phyloP scores from a whole-genome alignment of 2,888 invertebrate genomes.

The Emmelina monodactyla region DNA sequence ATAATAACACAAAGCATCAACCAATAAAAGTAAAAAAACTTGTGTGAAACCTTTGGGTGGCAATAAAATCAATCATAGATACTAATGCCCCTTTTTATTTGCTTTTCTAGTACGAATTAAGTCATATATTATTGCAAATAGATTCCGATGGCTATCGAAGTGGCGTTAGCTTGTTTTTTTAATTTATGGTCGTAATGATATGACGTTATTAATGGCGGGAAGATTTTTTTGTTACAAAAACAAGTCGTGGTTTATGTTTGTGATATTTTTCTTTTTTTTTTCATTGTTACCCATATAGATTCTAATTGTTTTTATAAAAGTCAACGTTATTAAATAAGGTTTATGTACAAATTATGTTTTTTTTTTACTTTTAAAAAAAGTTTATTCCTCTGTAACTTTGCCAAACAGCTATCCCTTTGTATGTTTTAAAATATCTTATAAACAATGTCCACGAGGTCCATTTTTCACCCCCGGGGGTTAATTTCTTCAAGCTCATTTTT shows the following conservation, averaged over 20 bases:
- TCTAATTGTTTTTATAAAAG: too few species aligned
- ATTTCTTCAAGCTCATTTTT: conserved; percentile 54
- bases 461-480: conserved; percentile 55
- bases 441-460: conserved; percentile 41
- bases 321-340: too few species aligned
- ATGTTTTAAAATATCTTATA: too few species aligned
- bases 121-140: conserved; percentile 60
- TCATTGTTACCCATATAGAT: too few species aligned
- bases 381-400: too few species aligned
- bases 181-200: conserved; percentile 11
- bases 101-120: conserved; percentile 29
- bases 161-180: conserved; percentile 15
- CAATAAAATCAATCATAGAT: background rate
- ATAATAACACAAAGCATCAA: conserved; percentile 25
- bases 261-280: too few species aligned
- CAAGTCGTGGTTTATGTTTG: too few species aligned
- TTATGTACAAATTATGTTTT: too few species aligned
- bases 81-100: too few species aligned
- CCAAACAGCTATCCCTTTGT: too few species aligned
- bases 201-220: conserved; percentile 12
- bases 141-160: conserved; percentile 32
- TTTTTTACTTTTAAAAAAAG: too few species aligned
- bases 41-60: conserved; percentile 12
- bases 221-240: conserved; percentile 17
- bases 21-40: conserved; percentile 22